A percentile compares a stretch with the other conserved stretches of the same genome.
These are phyloP conservation scores for Allygus modestus DNA, from an alignment of 2,888 invertebrate species.

Conservation along the genomic window DNA sequence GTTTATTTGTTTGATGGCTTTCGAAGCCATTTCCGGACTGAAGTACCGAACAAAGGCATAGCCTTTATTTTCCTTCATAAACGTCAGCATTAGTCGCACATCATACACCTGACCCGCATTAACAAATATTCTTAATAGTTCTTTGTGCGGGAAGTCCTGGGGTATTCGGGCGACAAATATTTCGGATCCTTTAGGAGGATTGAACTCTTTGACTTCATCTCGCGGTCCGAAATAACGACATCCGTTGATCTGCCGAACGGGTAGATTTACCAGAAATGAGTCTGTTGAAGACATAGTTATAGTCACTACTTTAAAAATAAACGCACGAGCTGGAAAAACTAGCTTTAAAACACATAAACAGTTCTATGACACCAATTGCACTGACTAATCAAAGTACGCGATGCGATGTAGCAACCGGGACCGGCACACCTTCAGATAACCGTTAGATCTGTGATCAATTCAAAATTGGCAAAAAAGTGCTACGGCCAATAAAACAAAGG, in stretches of 20 bases:
- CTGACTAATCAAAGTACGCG: no score
- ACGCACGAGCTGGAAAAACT: no score
- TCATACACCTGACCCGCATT: slow-evolving; percentile 84
- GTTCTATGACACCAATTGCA: no score
- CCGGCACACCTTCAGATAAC: no score
- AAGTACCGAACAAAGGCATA: slow-evolving; percentile 86
- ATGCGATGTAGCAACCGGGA: no score
- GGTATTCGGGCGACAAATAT: not conserved
- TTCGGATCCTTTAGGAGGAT: not conserved
- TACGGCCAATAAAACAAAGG: no score
- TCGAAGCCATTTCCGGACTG: slow-evolving; percentile 5
- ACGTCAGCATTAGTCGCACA: slow-evolving; percentile 90
- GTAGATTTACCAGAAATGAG: no score
- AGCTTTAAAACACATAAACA: no score
- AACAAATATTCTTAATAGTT: slow-evolving; percentile 76
- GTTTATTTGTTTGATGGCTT: not conserved
- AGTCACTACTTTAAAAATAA: no score
- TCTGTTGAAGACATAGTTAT: no score
- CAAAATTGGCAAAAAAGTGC: no score
- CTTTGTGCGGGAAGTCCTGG: not conserved
- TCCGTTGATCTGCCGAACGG: not conserved
- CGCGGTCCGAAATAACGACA: not conserved
- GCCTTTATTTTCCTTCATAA: slow-evolving; percentile 86
- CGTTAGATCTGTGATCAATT: no score
- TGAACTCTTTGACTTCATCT: not conserved